Conservation (phyloP, 2,888 invertebrate species). For the Hydraecia micacea region DNA sequence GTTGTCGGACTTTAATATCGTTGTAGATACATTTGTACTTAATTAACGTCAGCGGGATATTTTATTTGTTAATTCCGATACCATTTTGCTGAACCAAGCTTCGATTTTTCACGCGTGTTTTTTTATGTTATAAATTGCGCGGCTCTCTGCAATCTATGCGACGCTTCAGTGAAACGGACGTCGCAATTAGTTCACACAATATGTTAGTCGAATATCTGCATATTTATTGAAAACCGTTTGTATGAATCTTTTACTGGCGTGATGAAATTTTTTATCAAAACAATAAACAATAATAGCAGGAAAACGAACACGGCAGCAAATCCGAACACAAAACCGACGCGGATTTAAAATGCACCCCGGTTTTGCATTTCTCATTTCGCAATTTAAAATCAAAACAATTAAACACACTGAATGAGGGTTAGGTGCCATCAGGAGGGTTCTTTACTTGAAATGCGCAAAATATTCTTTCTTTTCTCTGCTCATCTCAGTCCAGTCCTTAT, state of each 20-base stretch:
- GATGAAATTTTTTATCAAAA: conserved; percentile 54
- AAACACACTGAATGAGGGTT: conserved; percentile 82
- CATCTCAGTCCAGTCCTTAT: conserved; percentile 57
- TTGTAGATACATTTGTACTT: background rate
- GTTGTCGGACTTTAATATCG: background rate
- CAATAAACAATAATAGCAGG: conserved; percentile 56
- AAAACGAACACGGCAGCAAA: conserved; percentile 44
- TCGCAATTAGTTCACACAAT: conserved; percentile 77
- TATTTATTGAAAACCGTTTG: conserved; percentile 74
- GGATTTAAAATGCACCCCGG: conserved; percentile 82
- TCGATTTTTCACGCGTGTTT: conserved; percentile 52
- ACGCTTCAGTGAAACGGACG: conserved; percentile 72
- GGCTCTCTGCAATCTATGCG: conserved; percentile 70
- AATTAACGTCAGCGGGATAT: conserved; percentile 3
- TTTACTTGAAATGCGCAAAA: conserved; percentile 79
- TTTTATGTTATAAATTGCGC: conserved; percentile 71
- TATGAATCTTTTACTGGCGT: conserved; percentile 54
- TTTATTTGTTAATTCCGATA: conserved; percentile 7
- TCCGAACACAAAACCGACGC: conserved; percentile 50
- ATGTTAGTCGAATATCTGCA: conserved; percentile 75
- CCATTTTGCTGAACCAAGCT: conserved; percentile 22
- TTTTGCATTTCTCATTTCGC: conserved; percentile 78
- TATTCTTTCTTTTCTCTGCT: conserved; percentile 65
- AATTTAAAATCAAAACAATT: conserved; percentile 88
- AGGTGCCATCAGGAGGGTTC: conserved; percentile 80